Percentiles rank a stretch among this genome's conserved stretches.
These are phyloP conservation scores for Muscidifurax raptorellus DNA, from an alignment of 1,140 invertebrate species.

Conservation along the genomic window DNA sequence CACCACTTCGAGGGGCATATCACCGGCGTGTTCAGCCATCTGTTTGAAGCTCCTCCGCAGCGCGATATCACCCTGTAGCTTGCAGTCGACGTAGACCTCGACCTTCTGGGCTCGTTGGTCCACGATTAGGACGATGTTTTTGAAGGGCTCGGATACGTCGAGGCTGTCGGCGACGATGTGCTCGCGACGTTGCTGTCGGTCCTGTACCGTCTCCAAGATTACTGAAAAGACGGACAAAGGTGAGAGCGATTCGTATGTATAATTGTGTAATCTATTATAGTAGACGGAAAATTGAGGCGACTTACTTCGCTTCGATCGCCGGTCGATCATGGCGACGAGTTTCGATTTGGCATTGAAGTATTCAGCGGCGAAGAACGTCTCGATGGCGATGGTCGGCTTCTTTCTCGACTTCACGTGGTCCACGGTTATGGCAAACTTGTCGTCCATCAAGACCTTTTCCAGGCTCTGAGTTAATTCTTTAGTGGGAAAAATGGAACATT, in stretches of 20 bases:
- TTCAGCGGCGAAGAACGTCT: conserved; percentile 81
- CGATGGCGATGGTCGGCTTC: conserved; percentile 72
- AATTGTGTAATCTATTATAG: conserved; percentile 35
- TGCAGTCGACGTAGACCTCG: conserved; percentile 79
- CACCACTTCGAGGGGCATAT: conserved; percentile 64
- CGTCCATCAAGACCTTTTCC: conserved; percentile 77
- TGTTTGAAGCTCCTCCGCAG: conserved; percentile 74
- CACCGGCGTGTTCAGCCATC: conserved; percentile 62
- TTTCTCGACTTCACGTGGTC: conserved; percentile 78
- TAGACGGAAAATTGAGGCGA: background rate
- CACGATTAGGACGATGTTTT: conserved; percentile 76
- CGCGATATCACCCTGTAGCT: conserved; percentile 75
- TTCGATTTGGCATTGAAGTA: conserved; percentile 79
- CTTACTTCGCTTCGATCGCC: conserved; percentile 79
- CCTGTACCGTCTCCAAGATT: conserved; percentile 77
- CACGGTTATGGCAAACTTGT: conserved; percentile 79
- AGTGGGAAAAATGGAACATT: conserved; percentile 55
- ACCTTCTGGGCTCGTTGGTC: conserved; percentile 75
- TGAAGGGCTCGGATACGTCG: conserved; percentile 72
- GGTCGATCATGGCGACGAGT: conserved; percentile 81
- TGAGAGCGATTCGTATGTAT: background rate
- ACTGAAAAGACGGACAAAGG: conserved; percentile 71
- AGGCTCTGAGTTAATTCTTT: conserved; percentile 77
- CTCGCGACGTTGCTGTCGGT: conserved; percentile 71
- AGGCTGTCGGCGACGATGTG: conserved; percentile 77